phyloP scores from a whole-genome alignment of 2,888 invertebrate genomes.

The Dorcus hopei region DNA sequence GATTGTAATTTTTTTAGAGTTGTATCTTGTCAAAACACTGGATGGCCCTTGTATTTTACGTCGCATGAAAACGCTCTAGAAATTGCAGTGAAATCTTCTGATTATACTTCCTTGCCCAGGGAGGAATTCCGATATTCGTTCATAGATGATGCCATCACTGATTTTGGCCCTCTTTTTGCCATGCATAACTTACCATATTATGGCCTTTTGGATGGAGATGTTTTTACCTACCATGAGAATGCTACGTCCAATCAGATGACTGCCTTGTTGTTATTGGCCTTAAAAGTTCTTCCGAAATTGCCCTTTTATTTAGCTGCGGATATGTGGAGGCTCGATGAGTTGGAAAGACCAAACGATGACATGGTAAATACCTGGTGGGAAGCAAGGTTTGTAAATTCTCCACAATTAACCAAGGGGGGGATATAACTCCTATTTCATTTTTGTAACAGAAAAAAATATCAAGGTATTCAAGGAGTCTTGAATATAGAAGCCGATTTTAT shows the following conservation, averaged over 20 bases:
- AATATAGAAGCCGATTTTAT: conserved; percentile 53
- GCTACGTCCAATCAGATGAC: conserved; percentile 52
- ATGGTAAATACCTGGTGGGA: conserved; percentile 50
- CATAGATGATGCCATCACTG: conserved; percentile 55
- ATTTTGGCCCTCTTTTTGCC: conserved; percentile 54
- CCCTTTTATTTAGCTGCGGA: conserved; percentile 58
- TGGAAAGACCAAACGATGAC: conserved; percentile 27
- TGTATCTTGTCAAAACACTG: conserved; percentile 53
- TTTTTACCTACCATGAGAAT: conserved; percentile 45
- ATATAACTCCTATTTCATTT: conserved; percentile 1
- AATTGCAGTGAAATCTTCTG: conserved; percentile 31
- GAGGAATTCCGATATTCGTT: conserved; percentile 45
- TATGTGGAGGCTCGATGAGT: conserved; percentile 53
- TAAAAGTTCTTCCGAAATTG: conserved; percentile 56
- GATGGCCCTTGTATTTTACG: conserved; percentile 54
- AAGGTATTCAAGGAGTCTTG: conserved; percentile 48
- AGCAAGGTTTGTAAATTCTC: conserved; percentile 40
- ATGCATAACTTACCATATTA: conserved; percentile 53
- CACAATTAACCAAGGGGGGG: not conserved
- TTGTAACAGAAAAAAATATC: conserved; percentile 31
- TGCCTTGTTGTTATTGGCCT: conserved; percentile 54
- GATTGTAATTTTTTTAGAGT: conserved; percentile 28
- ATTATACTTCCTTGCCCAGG: conserved; percentile 32
- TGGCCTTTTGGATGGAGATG: conserved; percentile 50
- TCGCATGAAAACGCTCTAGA: conserved; percentile 52